These are phyloP conservation scores for Danionella cerebrum DNA, from an alignment of 2,113 vertebrate species.

Conservation along the genomic window DNA sequence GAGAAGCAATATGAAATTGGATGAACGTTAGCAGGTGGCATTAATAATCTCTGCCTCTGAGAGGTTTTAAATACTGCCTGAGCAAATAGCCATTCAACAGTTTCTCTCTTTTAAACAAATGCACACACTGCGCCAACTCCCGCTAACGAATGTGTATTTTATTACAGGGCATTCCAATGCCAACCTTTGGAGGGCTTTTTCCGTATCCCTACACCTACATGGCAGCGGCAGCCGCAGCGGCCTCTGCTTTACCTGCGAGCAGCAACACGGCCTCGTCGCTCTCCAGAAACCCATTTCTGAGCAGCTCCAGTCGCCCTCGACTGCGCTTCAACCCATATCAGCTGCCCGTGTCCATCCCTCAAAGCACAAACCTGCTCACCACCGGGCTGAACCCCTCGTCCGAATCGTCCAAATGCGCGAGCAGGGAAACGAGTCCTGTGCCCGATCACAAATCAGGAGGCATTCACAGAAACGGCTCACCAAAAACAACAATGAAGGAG, in stretches of 20 bases:
- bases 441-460: slow-evolving; percentile 75
- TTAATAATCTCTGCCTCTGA: too few relatives aligned
- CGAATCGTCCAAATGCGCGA: slow-evolving; percentile 79
- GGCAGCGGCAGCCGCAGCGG: slow-evolving; percentile 86
- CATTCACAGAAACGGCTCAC: slow-evolving; percentile 66
- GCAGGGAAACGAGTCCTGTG: slow-evolving; percentile 80
- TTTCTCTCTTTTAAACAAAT: background rate
- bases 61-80: too few relatives aligned
- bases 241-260: slow-evolving; percentile 77
- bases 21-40: too few relatives aligned
- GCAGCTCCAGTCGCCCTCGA: slow-evolving; percentile 73
- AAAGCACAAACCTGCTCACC: slow-evolving; percentile 80
- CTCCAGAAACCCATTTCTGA: slow-evolving; percentile 88
- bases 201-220: slow-evolving; percentile 98
- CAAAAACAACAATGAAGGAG: slow-evolving; percentile 83
- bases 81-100: background rate
- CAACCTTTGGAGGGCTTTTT: slow-evolving; percentile 92
- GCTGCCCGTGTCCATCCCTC: slow-evolving; percentile 84
- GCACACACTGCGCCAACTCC: background rate
- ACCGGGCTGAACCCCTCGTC: slow-evolving; percentile 69
- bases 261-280: slow-evolving; percentile 75
- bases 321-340: slow-evolving; percentile 96
- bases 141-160: background rate
- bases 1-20: too few relatives aligned
- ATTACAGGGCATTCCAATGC: slow-evolving; percentile 94